These are phyloP conservation scores for Calypte anna DNA, from an alignment of 2,113 vertebrate species.

Conservation along the genomic window DNA sequence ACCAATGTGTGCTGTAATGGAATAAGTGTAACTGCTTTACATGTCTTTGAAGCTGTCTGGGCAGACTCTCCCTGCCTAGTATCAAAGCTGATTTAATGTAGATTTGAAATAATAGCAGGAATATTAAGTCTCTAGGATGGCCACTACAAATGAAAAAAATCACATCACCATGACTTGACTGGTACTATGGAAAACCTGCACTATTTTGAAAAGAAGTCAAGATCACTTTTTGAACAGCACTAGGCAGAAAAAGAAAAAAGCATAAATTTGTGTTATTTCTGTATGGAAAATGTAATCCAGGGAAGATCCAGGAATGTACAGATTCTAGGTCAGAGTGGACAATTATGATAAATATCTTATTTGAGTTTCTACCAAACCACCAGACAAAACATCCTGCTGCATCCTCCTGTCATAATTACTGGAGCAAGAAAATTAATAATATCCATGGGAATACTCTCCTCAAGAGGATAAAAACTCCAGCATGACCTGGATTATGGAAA, in stretches of 20 bases:
- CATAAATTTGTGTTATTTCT: neutral
- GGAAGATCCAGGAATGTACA: neutral
- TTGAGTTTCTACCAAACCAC: neutral
- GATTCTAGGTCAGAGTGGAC: neutral
- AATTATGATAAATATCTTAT: neutral
- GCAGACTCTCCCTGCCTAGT: neutral
- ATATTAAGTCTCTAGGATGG: neutral
- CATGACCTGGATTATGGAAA: neutral
- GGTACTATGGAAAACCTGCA: neutral
- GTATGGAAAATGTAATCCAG: neutral
- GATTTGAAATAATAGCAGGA: conserved; percentile 5
- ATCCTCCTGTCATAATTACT: neutral
- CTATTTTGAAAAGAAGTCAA: neutral
- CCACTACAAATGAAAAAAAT: neutral
- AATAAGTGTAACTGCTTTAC: conserved; percentile 18
- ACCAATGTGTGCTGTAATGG: conserved; percentile 12
- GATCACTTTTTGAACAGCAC: neutral
- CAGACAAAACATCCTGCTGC: neutral
- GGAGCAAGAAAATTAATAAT: neutral
- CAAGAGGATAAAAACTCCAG: neutral
- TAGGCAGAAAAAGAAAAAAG: neutral
- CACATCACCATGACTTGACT: neutral
- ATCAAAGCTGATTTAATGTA: neutral
- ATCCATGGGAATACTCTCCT: neutral
- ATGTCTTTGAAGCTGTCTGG: conserved; percentile 21